phyloP scores from a whole-genome alignment of 2,113 vertebrate species.

The Chaenocephalus aceratus region DNA sequence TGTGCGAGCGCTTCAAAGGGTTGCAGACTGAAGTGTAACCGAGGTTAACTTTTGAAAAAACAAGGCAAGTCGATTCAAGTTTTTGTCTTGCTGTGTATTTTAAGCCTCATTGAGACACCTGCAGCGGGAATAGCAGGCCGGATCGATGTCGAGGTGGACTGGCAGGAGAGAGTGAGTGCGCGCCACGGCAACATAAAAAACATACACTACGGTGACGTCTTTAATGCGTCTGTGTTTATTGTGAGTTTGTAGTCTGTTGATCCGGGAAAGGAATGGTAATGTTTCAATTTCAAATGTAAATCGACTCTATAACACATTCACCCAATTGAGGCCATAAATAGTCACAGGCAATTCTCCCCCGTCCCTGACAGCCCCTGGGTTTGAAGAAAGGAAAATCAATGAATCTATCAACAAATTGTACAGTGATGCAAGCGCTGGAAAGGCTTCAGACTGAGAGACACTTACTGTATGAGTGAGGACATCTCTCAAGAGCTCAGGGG shows the following conservation, averaged over 20 bases:
- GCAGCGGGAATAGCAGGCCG: conserved; percentile 28
- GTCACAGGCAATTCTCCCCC: conserved; percentile 25
- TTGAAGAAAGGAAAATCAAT: conserved; percentile 47
- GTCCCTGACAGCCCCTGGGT: conserved; percentile 11
- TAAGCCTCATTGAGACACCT: conserved; percentile 21
- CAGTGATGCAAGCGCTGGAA: conserved; percentile 34
- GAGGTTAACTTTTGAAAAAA: neutral
- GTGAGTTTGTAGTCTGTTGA: conserved; percentile 59
- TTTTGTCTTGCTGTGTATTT: conserved; percentile 32
- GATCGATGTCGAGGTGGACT: conserved; percentile 22
- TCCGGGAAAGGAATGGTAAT: conserved; percentile 42
- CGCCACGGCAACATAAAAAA: conserved; percentile 39
- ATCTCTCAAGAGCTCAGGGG: conserved; percentile 11
- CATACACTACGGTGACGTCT: conserved; percentile 38
- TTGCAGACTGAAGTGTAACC: neutral
- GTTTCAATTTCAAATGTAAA: conserved; percentile 76
- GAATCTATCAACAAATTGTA: conserved; percentile 57
- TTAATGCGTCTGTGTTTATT: conserved; percentile 60
- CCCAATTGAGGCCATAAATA: conserved; percentile 66
- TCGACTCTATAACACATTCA: conserved; percentile 47
- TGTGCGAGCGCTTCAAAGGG: neutral
- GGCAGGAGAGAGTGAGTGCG: conserved; percentile 16
- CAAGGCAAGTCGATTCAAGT: neutral
- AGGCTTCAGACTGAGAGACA: conserved; percentile 12
- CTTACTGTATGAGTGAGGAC: neutral